Evolutionary conservation across 2,113 vertebrate species (phyloP), one percentile per base, ranked within the genome.

Genomic region (Lamprologus lemairii): DNA sequence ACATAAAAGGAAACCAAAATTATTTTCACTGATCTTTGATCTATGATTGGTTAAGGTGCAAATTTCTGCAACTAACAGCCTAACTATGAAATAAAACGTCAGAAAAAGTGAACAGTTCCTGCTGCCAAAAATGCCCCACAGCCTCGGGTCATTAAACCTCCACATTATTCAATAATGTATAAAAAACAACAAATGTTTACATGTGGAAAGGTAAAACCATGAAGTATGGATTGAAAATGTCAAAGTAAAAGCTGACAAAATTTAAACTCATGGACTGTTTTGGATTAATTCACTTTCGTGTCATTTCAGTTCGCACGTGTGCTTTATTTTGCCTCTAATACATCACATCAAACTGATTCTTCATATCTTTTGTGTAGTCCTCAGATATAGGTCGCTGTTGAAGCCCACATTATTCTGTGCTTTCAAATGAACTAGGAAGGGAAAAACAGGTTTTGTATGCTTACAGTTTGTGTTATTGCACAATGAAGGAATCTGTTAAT

Each of bases 31-130:
- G 17, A 51, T n/a, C 10, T 2, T 33, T 33, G 26, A 13, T 8
- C 9, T 3, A 31, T 31, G 28, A 0, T 33, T 19, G 2, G 73
- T 51, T 33, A 78, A 13, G 26, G 26, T 51, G 45, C 16, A 49
- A 31, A 78, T 49, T 1, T 49, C 6, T 31, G 26, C 45, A 49
- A 51, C 10, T 78, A 78, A 51, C 26, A 28, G 23, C 4, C 16
- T 78, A 78, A 78, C 45, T 9, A 78, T 78, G 10, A 45, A 28
- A 26, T 31, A 17, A 37, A 65, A 65, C 3, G 19, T 78, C 17
- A 78, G 73, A 78, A 19, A 47, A 47, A 78, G 16, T 51, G 26
- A 47, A 28, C 3, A 78, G 42, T 28, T 49, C 9, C 23, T n/a
- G 26, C 42, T 65, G 9, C 31, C 17, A 65, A 37, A 37, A 37